phyloP scores from a whole-genome alignment of 1,140 invertebrate species.

The Cotesia chilonis region DNA sequence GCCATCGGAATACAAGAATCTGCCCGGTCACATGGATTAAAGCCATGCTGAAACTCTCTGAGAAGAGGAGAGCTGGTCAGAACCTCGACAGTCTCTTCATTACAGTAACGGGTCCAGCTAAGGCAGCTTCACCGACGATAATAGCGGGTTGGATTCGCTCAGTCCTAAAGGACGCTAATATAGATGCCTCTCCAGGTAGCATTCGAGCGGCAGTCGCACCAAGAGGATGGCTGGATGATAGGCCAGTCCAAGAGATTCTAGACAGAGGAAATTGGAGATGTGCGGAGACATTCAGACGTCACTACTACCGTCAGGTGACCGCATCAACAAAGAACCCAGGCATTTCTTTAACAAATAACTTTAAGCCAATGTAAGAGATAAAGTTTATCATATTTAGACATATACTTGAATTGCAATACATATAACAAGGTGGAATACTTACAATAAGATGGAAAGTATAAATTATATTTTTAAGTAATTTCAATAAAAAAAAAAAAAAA shows the following conservation, averaged over 20 bases:
- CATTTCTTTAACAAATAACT: conserved; percentile 2
- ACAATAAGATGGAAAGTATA: too few species aligned
- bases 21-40: conserved; percentile 23
- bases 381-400: neutral
- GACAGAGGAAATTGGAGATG: conserved; percentile 36
- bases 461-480: too few species aligned
- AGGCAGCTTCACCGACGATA: conserved; percentile 20
- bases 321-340: too few species aligned
- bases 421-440: too few species aligned
- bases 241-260: conserved; percentile 43
- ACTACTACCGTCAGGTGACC: conserved; percentile 26
- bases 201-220: conserved; percentile 49
- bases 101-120: conserved; percentile 11
- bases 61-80: neutral
- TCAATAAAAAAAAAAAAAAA: too few species aligned
- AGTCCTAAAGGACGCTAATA: conserved; percentile 38
- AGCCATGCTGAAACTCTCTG: conserved; percentile 9
- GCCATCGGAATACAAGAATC: neutral
- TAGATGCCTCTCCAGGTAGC: conserved; percentile 43
- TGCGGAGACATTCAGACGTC: conserved; percentile 27
- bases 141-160: conserved; percentile 45
- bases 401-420: too few species aligned
- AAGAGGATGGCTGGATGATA: conserved; percentile 38
- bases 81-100: conserved; percentile 19
- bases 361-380: conserved; percentile 11